Base-by-base conservation (phyloP, 1,140 invertebrate species). In the Anastatus disparis region DNA sequence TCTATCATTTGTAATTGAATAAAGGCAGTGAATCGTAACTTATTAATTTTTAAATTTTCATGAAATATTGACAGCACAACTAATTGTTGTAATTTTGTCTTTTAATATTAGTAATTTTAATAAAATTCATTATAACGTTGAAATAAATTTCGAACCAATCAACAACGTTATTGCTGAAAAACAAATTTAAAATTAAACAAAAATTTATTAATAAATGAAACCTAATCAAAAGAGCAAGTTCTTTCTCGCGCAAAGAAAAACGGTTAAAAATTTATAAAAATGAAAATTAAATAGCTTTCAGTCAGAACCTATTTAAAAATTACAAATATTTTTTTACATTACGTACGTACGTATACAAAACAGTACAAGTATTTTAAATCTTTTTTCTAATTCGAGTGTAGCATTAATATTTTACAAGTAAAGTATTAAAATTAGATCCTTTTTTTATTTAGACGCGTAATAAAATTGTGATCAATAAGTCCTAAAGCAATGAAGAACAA, bases 351-450 rank as follows among this genome's bases (percentile, higher is more conserved):
- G 22, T 56, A 61, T 63, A 55, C 40, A 56, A 58, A 70, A 64
- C 38, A 44, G 52, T 55, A 70, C 17, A 53, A 53, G 10, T 62
- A 44, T 52, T 42, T 31, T 38, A 64, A 44, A 17, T 55, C 31
- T 26, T 59, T 68, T 56, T 46, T 40, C 46, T 35, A 70, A 58
- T 50, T 48, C 20, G 29, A 63, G 3, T 56, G n/a, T n/a, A 64
- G 46, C 15, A 46, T 24, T 70, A 35, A 35, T 35, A 64, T 70
- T 48, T 70, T 70, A 70, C 59, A 70, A 22, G 61, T 24, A 48
- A 63, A 40, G 48, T 70, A 63, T 63, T 69, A 63, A 59, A 70
- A 70, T 1, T 55, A 70, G 31, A 62, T 10, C 10, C 56, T n/a
- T n/a, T 55, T 53, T 24, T 29, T 50, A 58, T 24, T 56, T n/a